These are phyloP conservation scores for Pseudopodoces humilis DNA, from an alignment of 2,113 vertebrate species.

Conservation along the genomic window DNA sequence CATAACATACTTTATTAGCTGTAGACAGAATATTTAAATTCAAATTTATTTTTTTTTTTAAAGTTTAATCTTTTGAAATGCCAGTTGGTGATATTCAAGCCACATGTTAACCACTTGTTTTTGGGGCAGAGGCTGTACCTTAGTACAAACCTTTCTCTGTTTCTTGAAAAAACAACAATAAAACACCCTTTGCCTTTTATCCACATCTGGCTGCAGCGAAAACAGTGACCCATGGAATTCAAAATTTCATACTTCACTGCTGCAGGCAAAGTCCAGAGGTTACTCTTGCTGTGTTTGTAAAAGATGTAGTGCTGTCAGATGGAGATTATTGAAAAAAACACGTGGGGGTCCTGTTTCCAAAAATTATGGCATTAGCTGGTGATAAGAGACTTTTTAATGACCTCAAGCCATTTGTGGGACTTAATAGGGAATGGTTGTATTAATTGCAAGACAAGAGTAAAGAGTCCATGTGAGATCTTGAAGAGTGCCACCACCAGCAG, in stretches of 20 bases:
- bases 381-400: slow-evolving; percentile 59
- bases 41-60: slow-evolving; percentile 55
- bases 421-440: slow-evolving; percentile 1
- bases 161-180: slow-evolving; percentile 87
- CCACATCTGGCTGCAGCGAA: slow-evolving; percentile 82
- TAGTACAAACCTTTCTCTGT: slow-evolving; percentile 79
- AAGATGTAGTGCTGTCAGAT: slow-evolving; percentile 71
- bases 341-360: slow-evolving; percentile 65
- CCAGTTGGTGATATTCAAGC: slow-evolving; percentile 67
- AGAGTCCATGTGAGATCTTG: neutral
- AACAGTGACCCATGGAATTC: slow-evolving; percentile 84
- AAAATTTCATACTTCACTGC: slow-evolving; percentile 76
- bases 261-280: slow-evolving; percentile 71
- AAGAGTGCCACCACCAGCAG: neutral
- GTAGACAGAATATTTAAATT: slow-evolving; percentile 77
- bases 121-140: slow-evolving; percentile 59
- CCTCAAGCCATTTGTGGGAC: neutral
- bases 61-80: slow-evolving; percentile 72
- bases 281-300: slow-evolving; percentile 75
- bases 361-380: slow-evolving; percentile 60
- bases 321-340: slow-evolving; percentile 81
- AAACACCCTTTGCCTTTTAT: slow-evolving; percentile 86
- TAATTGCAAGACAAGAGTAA: slow-evolving; percentile 1
- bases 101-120: slow-evolving; percentile 77
- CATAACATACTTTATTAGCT: slow-evolving; percentile 71